A percentile compares a stretch with the other conserved stretches of the same genome.
These are phyloP conservation scores for Micromussa lordhowensis DNA, from an alignment of 92 coral and sea anemone species.

Conservation along the genomic window DNA sequence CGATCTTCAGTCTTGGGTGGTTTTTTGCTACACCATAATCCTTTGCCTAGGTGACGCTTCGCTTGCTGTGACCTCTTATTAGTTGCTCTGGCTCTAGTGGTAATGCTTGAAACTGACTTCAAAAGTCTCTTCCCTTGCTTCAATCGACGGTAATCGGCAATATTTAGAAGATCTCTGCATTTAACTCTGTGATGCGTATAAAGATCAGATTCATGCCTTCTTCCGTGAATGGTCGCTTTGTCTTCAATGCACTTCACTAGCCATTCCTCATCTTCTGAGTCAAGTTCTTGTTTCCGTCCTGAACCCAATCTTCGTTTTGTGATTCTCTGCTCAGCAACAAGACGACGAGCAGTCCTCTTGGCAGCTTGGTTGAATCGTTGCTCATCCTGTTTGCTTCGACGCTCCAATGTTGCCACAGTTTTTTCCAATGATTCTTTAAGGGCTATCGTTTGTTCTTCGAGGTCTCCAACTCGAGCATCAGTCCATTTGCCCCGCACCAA, in stretches of 20 bases:
- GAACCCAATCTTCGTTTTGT: conserved; percentile 60
- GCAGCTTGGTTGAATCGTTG: conserved; percentile 48
- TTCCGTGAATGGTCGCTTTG: conserved; percentile 67
- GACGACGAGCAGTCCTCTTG: conserved; percentile 61
- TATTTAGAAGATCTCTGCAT: too few relatives aligned
- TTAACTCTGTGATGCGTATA: too few relatives aligned
- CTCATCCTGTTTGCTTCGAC: conserved; percentile 44
- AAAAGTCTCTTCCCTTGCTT: too few relatives aligned
- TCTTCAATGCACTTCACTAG: conserved; percentile 65
- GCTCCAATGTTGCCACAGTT: conserved; percentile 48
- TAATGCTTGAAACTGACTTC: too few relatives aligned
- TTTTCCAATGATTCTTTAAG: conserved; percentile 41
- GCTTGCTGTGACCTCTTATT: conserved; percentile 56
- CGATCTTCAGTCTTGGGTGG: conserved; percentile 52
- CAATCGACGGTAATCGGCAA: too few relatives aligned
- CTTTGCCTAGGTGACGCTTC: conserved; percentile 57
- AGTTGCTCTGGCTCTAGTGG: too few relatives aligned
- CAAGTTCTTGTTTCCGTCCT: conserved; percentile 58
- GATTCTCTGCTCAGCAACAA: conserved; percentile 54
- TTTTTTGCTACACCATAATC: too few relatives aligned
- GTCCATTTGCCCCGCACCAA: conserved; percentile 56
- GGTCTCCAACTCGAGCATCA: conserved; percentile 57
- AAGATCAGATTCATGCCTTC: conserved; percentile 66
- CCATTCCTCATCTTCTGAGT: conserved; percentile 68
- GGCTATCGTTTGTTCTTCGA: conserved; percentile 40